Conservation (phyloP, 2,113 vertebrate genomes). For the Pachycephala philippinensis region DNA sequence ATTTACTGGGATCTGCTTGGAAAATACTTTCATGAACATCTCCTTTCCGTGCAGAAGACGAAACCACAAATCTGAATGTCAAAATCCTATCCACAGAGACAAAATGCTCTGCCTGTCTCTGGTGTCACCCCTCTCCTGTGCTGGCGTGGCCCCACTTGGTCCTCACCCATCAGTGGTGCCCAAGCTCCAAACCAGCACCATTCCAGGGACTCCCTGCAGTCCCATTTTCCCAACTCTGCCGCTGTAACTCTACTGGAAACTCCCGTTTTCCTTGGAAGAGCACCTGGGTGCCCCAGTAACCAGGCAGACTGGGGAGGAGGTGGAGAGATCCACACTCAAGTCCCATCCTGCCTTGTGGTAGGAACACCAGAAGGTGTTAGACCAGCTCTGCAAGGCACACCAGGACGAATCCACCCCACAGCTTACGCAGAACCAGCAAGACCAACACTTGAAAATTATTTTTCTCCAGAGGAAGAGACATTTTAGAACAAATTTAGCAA, state of each 20-base stretch:
- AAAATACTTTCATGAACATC: background rate
- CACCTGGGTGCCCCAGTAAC: background rate
- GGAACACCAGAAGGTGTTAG: background rate
- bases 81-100: background rate
- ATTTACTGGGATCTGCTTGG: background rate
- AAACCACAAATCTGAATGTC: background rate
- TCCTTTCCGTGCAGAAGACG: background rate
- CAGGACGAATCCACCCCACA: background rate
- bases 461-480: background rate
- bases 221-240: background rate
- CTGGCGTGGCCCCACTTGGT: background rate
- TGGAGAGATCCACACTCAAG: background rate
- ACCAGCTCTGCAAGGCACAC: constrained; percentile 21
- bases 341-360: constrained; percentile 1
- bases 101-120: background rate
- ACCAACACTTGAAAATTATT: background rate
- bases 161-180: background rate
- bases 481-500: background rate
- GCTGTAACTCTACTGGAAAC: background rate
- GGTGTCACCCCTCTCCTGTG: background rate
- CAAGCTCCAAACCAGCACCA: background rate
- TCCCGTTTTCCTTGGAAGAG: background rate
- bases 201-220: background rate
- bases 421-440: background rate
- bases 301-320: background rate